Conservation (phyloP, 2,113 vertebrate genomes). For the Crocuta crocuta region DNA sequence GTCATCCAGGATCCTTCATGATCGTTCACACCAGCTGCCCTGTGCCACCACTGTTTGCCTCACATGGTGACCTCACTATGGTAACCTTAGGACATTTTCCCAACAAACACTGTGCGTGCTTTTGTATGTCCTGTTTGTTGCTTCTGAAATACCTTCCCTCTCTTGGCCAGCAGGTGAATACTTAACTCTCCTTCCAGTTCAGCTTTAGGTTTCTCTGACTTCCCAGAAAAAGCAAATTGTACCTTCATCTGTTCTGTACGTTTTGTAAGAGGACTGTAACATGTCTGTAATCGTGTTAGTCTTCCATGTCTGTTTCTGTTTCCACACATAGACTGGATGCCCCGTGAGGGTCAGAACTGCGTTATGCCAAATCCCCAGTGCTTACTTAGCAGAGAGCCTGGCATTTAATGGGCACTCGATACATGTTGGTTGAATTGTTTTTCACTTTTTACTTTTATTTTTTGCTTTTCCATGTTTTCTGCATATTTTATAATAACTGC, state of each 20-base stretch:
- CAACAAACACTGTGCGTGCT: not conserved
- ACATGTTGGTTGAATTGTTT: not conserved
- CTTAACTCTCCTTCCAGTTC: not conserved
- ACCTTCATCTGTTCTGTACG: not conserved
- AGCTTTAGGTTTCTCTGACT: not conserved
- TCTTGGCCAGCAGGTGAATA: not conserved
- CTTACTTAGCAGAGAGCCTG: not conserved
- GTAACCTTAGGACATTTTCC: not conserved
- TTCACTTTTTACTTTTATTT: not conserved
- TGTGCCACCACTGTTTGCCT: not conserved
- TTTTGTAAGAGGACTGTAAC: not conserved
- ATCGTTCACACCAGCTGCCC: not conserved
- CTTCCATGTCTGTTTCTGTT: not conserved
- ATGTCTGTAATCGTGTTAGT: not conserved
- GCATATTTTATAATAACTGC: not conserved
- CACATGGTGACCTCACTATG: not conserved
- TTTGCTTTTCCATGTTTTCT: constrained; percentile 17
- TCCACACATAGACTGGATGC: not conserved
- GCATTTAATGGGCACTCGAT: not conserved
- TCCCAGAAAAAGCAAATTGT: not conserved
- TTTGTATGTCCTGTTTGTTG: not conserved
- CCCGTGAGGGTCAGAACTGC: not conserved
- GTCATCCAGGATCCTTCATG: not conserved
- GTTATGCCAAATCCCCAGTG: not conserved
- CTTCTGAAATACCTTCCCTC: not conserved